phyloP scores from a whole-genome alignment of 2,797 vertebrate species.

The Acrocephalus scirpaceus region DNA sequence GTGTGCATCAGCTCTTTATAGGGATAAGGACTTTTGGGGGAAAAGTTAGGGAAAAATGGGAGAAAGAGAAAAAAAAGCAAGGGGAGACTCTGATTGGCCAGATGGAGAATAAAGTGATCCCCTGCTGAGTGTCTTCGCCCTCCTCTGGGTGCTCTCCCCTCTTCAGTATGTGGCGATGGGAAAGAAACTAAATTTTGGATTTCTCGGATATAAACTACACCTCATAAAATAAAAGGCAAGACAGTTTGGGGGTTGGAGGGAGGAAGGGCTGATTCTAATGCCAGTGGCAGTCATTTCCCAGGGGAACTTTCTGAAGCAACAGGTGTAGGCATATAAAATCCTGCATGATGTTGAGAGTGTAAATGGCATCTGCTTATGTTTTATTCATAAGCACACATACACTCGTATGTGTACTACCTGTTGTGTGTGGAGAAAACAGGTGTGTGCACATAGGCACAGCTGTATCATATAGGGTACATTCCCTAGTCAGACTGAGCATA shows the following conservation, averaged over 20 bases:
- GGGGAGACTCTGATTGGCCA: neutral
- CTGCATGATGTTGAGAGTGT: accelerated
- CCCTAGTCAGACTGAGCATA: neutral
- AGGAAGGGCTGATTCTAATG: neutral
- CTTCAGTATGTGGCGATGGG: accelerated
- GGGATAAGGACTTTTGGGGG: accelerated
- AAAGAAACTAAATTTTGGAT: neutral
- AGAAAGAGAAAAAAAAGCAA: neutral
- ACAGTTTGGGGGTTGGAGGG: neutral
- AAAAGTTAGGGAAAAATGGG: neutral
- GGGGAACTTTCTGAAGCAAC: neutral
- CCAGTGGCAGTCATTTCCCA: neutral
- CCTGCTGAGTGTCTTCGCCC: accelerated
- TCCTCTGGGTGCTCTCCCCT: neutral
- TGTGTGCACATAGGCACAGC: neutral
- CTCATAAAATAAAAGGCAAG: neutral
- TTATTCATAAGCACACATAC: no score
- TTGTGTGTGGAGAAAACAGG: neutral
- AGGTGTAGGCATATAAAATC: neutral
- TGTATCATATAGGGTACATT: neutral
- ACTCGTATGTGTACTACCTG: neutral
- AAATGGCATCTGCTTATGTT: neutral
- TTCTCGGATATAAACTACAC: neutral
- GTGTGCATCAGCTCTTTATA: neutral
- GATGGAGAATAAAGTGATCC: neutral